These are phyloP conservation scores for Heliconius aoede DNA, from an alignment of 2,888 invertebrate genomes.

Conservation along the genomic window DNA sequence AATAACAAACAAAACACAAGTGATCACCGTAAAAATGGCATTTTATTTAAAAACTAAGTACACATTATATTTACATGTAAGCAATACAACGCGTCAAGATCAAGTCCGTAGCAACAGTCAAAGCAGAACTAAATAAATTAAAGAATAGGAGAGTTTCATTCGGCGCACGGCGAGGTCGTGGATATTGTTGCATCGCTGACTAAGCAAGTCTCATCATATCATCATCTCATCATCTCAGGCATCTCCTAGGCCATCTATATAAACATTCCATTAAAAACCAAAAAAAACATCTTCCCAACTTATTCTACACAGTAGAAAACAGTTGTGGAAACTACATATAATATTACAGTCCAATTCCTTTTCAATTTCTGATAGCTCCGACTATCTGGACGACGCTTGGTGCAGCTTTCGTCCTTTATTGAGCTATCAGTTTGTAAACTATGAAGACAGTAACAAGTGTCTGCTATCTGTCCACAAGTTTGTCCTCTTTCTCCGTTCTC, in stretches of 20 bases:
- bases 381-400: constrained; percentile 38
- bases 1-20: constrained; percentile 48
- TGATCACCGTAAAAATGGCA: constrained; percentile 69
- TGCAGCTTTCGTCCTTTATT: constrained; percentile 36
- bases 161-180: constrained; percentile 61
- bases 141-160: constrained; percentile 60
- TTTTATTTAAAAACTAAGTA: constrained; percentile 73
- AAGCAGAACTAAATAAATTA: constrained; percentile 75
- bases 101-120: constrained; percentile 82
- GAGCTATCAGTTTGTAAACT: constrained; percentile 39
- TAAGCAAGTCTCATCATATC: constrained; percentile 47
- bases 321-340: constrained; percentile 43
- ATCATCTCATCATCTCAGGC: constrained; percentile 40
- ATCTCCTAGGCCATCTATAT: constrained; percentile 38
- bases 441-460: constrained; percentile 12
- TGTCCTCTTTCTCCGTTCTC: no score
- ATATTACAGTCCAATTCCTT: constrained; percentile 37
- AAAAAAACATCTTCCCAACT: constrained; percentile 42
- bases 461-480: constrained; percentile 32
- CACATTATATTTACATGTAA: constrained; percentile 79
- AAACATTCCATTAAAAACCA: constrained; percentile 42
- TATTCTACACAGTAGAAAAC: constrained; percentile 48
- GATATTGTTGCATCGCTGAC: constrained; percentile 59
- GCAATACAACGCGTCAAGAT: constrained; percentile 80
- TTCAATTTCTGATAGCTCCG: constrained; percentile 13